A percentile compares a stretch with the other conserved stretches of the same genome.
phyloP scores from a whole-genome alignment of 2,888 invertebrate genomes.

The Caenorhabditis panamensis region DNA sequence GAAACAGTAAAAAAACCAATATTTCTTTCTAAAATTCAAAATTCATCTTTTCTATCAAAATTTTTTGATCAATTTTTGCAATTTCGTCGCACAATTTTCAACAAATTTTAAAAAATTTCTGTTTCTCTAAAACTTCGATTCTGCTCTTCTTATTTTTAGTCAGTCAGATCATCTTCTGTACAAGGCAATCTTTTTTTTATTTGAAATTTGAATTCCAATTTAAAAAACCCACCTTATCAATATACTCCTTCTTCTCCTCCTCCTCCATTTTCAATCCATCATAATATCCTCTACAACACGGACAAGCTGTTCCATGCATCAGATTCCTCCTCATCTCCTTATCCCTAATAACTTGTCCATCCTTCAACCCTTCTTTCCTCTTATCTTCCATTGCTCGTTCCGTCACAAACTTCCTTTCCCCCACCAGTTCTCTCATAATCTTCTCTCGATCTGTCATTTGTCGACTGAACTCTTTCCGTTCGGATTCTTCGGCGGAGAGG shows the following conservation, averaged over 20 bases:
- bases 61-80: too few species aligned
- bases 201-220: too few species aligned
- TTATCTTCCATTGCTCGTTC: slow-evolving; percentile 36
- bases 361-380: slow-evolving; percentile 27
- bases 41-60: too few species aligned
- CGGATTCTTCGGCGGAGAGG: slow-evolving; percentile 10
- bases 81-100: too few species aligned
- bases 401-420: slow-evolving; percentile 31
- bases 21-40: too few species aligned
- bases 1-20: too few species aligned
- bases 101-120: too few species aligned
- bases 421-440: slow-evolving; percentile 42
- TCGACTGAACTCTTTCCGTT: slow-evolving; percentile 20
- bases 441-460: slow-evolving; percentile 29
- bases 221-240: slow-evolving; percentile 65
- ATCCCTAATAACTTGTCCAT: slow-evolving; percentile 52
- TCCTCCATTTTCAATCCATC: slow-evolving; percentile 67
- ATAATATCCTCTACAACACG: slow-evolving; percentile 73
- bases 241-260: slow-evolving; percentile 62
- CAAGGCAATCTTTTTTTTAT: slow-evolving; percentile 5
- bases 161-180: background rate
- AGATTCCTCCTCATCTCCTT: slow-evolving; percentile 44
- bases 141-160: background rate
- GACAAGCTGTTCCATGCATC: slow-evolving; percentile 70
- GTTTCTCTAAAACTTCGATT: too few species aligned